A percentile compares a stretch with the other conserved stretches of the same genome.
Evolutionary conservation across 2,797 vertebrate genomes (phyloP).

Genomic region (Megaceryle alcyon): DNA sequence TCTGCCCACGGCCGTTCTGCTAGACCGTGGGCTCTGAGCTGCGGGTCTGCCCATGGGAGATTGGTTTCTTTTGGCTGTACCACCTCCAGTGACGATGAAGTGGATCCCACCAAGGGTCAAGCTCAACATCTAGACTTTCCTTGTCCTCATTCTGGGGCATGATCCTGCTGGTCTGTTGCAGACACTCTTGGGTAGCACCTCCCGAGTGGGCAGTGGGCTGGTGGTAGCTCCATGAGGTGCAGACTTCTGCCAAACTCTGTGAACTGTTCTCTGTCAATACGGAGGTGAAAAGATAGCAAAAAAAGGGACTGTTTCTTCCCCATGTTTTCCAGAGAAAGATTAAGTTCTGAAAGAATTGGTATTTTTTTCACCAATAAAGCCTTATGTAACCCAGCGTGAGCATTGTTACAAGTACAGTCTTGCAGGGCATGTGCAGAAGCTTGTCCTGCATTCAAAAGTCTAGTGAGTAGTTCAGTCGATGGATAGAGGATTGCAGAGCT

Average conservation of each 20-base stretch:
- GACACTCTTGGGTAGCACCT: background rate
- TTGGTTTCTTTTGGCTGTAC: background rate
- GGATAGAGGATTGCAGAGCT: background rate
- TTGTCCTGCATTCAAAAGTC: fast-evolving
- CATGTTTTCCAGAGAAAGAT: background rate
- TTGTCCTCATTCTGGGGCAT: background rate
- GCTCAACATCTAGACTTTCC: background rate
- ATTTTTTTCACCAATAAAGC: background rate
- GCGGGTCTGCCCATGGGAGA: fast-evolving
- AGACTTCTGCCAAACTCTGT: background rate
- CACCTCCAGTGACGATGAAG: background rate
- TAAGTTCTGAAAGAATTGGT: background rate
- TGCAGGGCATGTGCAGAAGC: background rate
- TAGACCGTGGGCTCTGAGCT: background rate
- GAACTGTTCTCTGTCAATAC: background rate
- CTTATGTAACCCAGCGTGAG: background rate
- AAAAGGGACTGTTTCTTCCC: background rate
- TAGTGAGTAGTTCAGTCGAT: fast-evolving
- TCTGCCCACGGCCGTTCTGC: background rate
- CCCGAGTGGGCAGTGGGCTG: background rate
- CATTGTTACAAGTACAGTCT: background rate
- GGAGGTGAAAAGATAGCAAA: background rate
- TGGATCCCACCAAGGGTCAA: background rate
- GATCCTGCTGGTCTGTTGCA: background rate
- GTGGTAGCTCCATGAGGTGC: background rate